A percentile compares a stretch with the other conserved stretches of the same genome.
These are phyloP conservation scores for Artibeus lituratus DNA, from an alignment of 2,797 vertebrate genomes.

Conservation along the genomic window DNA sequence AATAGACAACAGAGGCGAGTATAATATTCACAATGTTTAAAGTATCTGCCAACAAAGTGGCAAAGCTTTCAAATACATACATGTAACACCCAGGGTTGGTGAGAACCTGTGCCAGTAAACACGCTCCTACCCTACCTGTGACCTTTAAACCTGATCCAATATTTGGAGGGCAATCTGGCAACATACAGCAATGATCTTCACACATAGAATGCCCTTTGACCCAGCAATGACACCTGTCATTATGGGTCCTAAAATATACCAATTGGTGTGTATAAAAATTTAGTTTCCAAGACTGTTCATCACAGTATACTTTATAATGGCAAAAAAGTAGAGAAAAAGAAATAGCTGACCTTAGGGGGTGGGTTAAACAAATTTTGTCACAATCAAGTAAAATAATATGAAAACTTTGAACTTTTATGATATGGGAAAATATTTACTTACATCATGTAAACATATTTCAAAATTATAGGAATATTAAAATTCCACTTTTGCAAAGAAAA, in stretches of 20 bases:
- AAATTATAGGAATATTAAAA: background rate
- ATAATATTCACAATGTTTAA: background rate
- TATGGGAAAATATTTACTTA: background rate
- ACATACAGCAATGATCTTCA: background rate
- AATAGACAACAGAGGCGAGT: background rate
- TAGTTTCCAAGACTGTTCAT: background rate
- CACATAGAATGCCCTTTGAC: background rate
- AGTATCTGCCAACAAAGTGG: background rate
- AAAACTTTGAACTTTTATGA: background rate
- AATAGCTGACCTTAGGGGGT: background rate
- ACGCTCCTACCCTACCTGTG: background rate
- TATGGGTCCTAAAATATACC: background rate
- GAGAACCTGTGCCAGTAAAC: background rate
- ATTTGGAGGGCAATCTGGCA: background rate
- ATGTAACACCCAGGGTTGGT: background rate
- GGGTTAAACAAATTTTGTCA: background rate
- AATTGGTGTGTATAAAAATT: background rate
- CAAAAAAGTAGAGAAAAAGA: background rate
- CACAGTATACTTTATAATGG: background rate
- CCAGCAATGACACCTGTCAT: background rate
- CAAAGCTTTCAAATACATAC: background rate
- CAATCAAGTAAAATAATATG: background rate
- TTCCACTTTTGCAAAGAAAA: background rate
- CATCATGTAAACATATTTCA: background rate
- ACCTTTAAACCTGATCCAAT: background rate